phyloP scores from a whole-genome alignment of 2,797 vertebrate genomes.

The Ctenopoma kingsleyae region DNA sequence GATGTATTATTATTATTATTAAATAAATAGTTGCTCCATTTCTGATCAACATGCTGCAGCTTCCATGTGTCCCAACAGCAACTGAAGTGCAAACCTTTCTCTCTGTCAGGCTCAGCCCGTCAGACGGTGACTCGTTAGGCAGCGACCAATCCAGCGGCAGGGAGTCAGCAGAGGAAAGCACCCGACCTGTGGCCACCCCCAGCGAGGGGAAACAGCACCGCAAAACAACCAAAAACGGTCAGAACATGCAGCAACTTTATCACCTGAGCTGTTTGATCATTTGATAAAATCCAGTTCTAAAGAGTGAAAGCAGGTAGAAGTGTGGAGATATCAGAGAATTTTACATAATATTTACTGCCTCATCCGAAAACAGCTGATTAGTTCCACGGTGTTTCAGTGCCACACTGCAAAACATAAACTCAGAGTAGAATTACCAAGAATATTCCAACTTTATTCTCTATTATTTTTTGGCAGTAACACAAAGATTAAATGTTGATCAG shows the following conservation, averaged over 20 bases:
- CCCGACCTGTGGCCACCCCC: conserved; percentile 82
- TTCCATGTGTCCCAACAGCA: too few relatives aligned
- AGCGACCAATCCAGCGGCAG: conserved; percentile 94
- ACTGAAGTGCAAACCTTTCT: too few relatives aligned
- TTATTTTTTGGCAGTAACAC: too few relatives aligned
- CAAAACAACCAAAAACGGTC: conserved; percentile 88
- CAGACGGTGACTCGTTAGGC: conserved; percentile 93
- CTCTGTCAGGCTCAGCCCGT: conserved; percentile 89
- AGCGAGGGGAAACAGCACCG: conserved; percentile 87
- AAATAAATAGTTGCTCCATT: too few relatives aligned
- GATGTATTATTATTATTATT: too few relatives aligned
- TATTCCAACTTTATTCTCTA: too few relatives aligned
- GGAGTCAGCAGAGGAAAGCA: conserved; percentile 90
- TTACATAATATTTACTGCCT: not conserved
- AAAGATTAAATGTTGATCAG: not conserved
- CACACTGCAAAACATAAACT: too few relatives aligned
- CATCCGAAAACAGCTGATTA: not conserved
- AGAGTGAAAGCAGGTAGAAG: not conserved
- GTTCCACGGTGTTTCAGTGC: too few relatives aligned
- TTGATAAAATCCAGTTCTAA: too few relatives aligned
- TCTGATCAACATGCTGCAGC: too few relatives aligned
- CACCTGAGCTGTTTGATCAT: not conserved
- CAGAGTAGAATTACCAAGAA: too few relatives aligned
- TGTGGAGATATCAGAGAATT: not conserved
- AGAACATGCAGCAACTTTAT: conserved; percentile 35